Conservation (phyloP, 2,113 vertebrate genomes). For the Propithecus coquereli region DNA sequence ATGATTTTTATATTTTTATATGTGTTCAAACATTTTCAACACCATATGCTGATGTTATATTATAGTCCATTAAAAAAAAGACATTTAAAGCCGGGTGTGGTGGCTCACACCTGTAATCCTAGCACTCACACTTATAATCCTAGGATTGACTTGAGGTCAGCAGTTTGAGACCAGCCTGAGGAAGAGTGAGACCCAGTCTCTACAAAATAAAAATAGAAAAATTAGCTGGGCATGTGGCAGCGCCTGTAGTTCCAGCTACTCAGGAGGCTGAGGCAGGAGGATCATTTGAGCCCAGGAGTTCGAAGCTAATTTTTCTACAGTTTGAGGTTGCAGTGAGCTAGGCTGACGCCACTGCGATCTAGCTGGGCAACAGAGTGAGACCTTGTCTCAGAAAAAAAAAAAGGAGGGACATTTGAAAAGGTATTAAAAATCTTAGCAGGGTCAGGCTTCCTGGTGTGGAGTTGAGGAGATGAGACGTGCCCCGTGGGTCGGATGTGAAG, state of each 20-base stretch:
- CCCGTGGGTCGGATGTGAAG: accelerated
- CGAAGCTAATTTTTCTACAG: too few relatives aligned
- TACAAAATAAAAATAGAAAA: background rate
- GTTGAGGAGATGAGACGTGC: background rate
- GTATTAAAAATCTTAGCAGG: background rate
- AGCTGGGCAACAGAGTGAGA: background rate
- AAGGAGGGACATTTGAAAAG: background rate
- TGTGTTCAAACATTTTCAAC: background rate
- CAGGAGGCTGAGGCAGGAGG: background rate
- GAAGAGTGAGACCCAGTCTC: background rate
- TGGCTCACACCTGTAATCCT: background rate
- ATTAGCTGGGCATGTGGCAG: background rate
- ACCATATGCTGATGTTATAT: background rate
- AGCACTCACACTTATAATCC: background rate
- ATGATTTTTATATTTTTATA: background rate
- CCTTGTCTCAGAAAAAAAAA: background rate
- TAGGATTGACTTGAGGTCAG: background rate
- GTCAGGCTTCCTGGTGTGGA: accelerated
- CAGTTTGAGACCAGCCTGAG: background rate
- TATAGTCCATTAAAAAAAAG: background rate
- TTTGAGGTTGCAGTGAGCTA: background rate
- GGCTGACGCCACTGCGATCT: background rate
- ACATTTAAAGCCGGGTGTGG: background rate
- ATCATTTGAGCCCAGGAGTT: background rate
- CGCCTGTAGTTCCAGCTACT: background rate